Percentiles rank a stretch among this genome's conserved stretches.
Evolutionary conservation across 2,113 vertebrate genomes (phyloP).

Genomic region (Cyphomyrus discorhynchus): DNA sequence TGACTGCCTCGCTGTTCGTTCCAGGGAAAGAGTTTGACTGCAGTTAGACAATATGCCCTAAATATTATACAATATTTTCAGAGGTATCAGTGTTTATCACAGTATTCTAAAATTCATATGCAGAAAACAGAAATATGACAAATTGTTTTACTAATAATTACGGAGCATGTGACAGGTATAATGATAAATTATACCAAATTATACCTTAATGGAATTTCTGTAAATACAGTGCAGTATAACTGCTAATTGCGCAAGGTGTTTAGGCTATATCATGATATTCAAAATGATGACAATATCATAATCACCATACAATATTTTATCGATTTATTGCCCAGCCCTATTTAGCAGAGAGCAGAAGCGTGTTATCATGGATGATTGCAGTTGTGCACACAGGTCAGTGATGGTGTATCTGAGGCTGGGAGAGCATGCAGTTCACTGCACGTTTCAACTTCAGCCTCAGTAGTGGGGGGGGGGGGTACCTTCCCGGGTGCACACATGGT

Average conservation of each 20-base stretch:
- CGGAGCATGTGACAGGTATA: background rate
- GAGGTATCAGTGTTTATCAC: background rate
- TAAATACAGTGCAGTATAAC: background rate
- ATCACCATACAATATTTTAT: background rate
- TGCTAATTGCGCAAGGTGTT: background rate
- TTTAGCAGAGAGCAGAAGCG: background rate
- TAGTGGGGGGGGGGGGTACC: constrained; percentile 51
- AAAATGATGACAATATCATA: background rate
- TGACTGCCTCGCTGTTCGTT: background rate
- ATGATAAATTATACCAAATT: background rate
- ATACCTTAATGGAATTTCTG: background rate
- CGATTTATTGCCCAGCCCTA: background rate
- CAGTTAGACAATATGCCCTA: background rate
- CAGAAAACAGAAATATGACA: background rate
- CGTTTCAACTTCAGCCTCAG: background rate
- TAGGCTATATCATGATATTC: background rate
- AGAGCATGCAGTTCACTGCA: background rate
- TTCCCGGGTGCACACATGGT: constrained; percentile 89
- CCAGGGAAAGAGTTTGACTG: background rate
- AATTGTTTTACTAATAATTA: background rate
- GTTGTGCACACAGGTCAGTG: background rate
- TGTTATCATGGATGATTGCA: background rate
- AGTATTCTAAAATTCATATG: background rate
- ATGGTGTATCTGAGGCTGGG: background rate
- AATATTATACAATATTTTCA: background rate